Conservation (phyloP, 2,888 invertebrate genomes). For the Drosophila eohydei region DNA sequence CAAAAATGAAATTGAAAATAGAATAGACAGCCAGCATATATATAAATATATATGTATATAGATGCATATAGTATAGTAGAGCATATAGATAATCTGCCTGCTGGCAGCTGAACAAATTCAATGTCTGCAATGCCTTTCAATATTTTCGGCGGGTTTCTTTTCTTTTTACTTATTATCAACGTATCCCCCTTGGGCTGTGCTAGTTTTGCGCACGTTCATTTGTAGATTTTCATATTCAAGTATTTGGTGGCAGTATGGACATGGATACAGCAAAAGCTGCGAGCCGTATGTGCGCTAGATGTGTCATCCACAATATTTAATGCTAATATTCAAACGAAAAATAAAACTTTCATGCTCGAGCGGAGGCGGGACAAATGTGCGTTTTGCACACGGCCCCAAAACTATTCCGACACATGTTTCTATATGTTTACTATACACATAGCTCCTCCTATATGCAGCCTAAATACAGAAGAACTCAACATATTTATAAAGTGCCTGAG, state of each 20-base stretch:
- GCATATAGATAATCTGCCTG: conserved; percentile 37
- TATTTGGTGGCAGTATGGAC: conserved; percentile 38
- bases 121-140: conserved; percentile 66
- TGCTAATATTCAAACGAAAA: conserved; percentile 76
- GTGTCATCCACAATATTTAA: conserved; percentile 81
- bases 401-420: conserved; percentile 51
- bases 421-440: conserved; percentile 27
- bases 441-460: conserved; percentile 17
- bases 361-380: conserved; percentile 78
- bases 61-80: conserved; percentile 12
- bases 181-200: conserved; percentile 44
- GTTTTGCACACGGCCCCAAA: conserved; percentile 76
- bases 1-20: conserved; percentile 75
- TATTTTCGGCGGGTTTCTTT: conserved; percentile 32
- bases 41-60: conserved; percentile 9
- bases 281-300: conserved; percentile 64
- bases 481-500: conserved; percentile 64
- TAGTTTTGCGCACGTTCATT: conserved; percentile 63
- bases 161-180: conserved; percentile 37
- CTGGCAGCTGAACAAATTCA: conserved; percentile 62
- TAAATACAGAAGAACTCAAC: conserved; percentile 31
- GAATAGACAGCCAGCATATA: conserved; percentile 44
- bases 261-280: conserved; percentile 36
- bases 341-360: conserved; percentile 74
- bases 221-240: conserved; percentile 28